These are phyloP conservation scores for Coptodon bakossiorum DNA, from an alignment of 2,113 vertebrate genomes.

Conservation along the genomic window DNA sequence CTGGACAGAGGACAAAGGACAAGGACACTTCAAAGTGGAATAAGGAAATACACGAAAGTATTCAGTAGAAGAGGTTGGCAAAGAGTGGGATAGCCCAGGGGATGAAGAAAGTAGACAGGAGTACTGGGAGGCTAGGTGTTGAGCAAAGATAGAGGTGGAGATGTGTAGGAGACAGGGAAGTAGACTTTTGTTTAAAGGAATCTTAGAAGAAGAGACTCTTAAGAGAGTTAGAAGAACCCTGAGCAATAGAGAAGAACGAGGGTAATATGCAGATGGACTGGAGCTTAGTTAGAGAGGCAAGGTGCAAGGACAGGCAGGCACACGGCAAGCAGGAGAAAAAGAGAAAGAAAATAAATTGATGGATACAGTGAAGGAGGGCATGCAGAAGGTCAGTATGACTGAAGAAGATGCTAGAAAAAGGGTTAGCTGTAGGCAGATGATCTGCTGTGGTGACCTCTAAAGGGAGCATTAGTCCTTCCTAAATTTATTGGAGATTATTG, in stretches of 20 bases:
- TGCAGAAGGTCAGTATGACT: neutral
- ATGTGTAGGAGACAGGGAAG: neutral
- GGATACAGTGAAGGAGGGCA: neutral
- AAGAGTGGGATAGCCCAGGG: neutral
- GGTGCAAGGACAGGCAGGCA: neutral
- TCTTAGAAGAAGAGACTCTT: neutral
- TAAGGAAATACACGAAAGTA: neutral
- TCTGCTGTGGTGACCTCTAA: neutral
- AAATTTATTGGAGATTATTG: neutral
- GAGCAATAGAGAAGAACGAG: neutral
- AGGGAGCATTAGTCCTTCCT: neutral
- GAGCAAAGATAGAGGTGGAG: neutral
- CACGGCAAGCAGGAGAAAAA: neutral
- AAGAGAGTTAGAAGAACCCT: neutral
- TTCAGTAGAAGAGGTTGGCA: neutral
- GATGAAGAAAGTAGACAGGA: neutral
- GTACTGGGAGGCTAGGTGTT: neutral
- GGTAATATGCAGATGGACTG: neutral
- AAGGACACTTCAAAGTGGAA: neutral
- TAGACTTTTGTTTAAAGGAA: neutral
- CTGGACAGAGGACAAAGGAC: neutral
- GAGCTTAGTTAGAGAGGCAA: neutral
- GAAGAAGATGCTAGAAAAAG: neutral
- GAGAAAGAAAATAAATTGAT: neutral
- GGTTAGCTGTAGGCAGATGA: neutral